Conservation (phyloP, 2,888 invertebrate species). For the Xestoiulus laeticollis region DNA sequence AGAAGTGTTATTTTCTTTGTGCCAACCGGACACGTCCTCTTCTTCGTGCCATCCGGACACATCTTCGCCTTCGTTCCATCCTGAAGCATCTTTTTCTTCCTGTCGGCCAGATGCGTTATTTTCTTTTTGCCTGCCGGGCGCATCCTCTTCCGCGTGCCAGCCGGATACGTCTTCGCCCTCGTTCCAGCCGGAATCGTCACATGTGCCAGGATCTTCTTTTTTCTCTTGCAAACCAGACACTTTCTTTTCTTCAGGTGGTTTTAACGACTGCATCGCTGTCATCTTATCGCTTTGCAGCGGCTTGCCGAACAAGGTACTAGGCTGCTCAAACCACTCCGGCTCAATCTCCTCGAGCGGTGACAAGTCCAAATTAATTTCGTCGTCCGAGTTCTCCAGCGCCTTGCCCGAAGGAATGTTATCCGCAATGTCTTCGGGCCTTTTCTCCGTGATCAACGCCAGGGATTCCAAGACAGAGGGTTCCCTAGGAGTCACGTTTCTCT, state of each 20-base stretch:
- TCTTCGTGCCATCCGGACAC: background rate
- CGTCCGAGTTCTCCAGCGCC: background rate
- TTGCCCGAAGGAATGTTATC: background rate
- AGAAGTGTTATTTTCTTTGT: background rate
- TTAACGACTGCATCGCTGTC: background rate
- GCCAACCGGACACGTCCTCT: background rate
- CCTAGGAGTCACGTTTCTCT: background rate
- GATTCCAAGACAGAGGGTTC: background rate
- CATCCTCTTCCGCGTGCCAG: background rate
- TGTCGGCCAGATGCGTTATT: background rate
- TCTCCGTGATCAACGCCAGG: background rate
- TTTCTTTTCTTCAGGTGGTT: background rate
- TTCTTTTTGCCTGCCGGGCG: background rate
- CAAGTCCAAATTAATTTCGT: slow-evolving; percentile 30
- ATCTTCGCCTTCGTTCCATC: background rate
- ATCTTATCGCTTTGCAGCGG: background rate
- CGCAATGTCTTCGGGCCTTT: background rate
- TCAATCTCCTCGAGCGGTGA: background rate
- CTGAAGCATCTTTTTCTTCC: background rate
- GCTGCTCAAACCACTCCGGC: background rate
- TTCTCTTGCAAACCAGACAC: background rate
- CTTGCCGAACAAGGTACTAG: slow-evolving; percentile 6
- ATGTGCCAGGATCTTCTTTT: background rate
- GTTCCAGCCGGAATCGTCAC: background rate
- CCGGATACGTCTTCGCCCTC: background rate